phyloP scores from a whole-genome alignment of 30 jellyfish, hydroid and myxozoan species.

The Hydractinia symbiolongicarpus region DNA sequence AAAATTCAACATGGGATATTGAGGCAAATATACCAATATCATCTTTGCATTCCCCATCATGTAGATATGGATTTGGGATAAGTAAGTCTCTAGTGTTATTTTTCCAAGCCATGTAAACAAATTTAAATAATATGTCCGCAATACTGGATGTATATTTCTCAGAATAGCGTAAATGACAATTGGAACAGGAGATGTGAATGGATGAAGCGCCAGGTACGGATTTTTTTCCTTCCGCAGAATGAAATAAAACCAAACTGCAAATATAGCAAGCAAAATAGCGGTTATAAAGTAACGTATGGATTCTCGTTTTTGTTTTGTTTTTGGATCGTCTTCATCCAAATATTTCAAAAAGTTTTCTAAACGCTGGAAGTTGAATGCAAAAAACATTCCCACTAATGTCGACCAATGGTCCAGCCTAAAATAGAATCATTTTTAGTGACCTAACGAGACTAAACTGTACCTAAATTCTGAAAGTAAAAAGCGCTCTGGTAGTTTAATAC shows the following conservation, averaged over 20 bases:
- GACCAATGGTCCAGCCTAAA: slow-evolving; percentile 93
- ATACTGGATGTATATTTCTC: slow-evolving; percentile 74
- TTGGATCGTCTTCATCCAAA: slow-evolving; percentile 55
- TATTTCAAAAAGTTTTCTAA: slow-evolving; percentile 48
- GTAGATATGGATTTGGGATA: slow-evolving; percentile 87
- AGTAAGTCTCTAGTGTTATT: slow-evolving; percentile 76
- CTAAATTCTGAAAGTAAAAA: too few species aligned
- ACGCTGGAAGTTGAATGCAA: slow-evolving; percentile 73
- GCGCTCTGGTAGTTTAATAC: not conserved
- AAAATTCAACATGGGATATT: slow-evolving; percentile 81
- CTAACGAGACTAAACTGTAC: too few species aligned
- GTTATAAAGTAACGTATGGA: slow-evolving; percentile 53
- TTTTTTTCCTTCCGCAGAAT: slow-evolving; percentile 39
- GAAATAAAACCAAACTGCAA: slow-evolving; percentile 60
- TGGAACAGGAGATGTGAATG: slow-evolving; percentile 80
- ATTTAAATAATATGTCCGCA: slow-evolving; percentile 52
- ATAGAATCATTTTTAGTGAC: not conserved
- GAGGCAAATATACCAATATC: slow-evolving; percentile 72
- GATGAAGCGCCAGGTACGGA: slow-evolving; percentile 61
- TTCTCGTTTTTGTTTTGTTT: slow-evolving; percentile 37
- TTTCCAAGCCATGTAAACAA: slow-evolving; percentile 88
- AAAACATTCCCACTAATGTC: slow-evolving; percentile 81
- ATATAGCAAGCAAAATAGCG: slow-evolving; percentile 29
- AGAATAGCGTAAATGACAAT: slow-evolving; percentile 64
- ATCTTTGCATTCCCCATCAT: slow-evolving; percentile 90